Evolutionary conservation across 2,888 invertebrate genomes (phyloP).

Genomic region (Trissolcus japonicus): DNA sequence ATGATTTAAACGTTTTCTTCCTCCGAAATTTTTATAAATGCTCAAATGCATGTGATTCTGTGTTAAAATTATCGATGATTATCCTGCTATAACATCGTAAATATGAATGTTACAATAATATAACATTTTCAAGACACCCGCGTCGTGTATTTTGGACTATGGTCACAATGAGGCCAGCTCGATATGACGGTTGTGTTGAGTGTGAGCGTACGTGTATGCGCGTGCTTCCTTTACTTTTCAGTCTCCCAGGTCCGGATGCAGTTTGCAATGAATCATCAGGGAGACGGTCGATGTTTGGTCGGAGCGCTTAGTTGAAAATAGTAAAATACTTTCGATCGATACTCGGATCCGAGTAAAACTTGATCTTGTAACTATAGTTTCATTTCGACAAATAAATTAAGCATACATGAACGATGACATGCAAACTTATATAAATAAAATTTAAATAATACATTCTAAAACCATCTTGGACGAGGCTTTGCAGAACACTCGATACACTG

Average conservation of each 20-base stretch:
- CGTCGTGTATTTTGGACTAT: constrained; percentile 67
- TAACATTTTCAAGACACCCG: constrained; percentile 43
- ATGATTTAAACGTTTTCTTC: no score
- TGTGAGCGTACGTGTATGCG: constrained; percentile 40
- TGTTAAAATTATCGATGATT: no score
- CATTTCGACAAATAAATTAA: no score
- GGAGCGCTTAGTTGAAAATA: constrained; percentile 24
- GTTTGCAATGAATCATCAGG: constrained; percentile 29
- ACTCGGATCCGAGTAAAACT: constrained; percentile 5
- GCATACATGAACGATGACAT: no score
- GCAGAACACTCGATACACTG: constrained; percentile 42
- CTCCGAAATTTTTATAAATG: no score
- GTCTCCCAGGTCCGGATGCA: constrained; percentile 41
- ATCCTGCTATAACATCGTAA: background rate
- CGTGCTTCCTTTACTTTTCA: constrained; percentile 55
- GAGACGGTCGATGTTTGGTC: constrained; percentile 33
- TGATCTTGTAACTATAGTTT: no score
- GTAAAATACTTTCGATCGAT: constrained; percentile 20
- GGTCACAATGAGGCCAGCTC: constrained; percentile 72
- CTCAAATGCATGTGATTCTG: no score
- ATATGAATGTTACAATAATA: background rate
- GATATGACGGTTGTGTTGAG: constrained; percentile 76
- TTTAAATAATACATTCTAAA: background rate
- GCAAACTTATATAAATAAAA: background rate
- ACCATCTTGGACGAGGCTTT: constrained; percentile 15